phyloP scores from a whole-genome alignment of 23 tunicate species.

The Styela plicata region DNA sequence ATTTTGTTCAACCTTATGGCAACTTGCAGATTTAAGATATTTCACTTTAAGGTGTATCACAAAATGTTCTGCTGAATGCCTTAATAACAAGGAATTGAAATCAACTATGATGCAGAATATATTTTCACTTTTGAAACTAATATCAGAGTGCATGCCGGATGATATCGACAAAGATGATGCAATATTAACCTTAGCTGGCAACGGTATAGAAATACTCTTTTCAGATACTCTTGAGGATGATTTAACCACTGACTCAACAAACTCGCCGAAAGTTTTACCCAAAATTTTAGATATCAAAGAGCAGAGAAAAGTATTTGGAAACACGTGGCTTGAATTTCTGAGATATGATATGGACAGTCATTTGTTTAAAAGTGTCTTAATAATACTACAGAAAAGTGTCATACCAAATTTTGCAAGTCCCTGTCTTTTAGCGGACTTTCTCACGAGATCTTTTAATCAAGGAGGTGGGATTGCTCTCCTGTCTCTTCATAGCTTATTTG shows the following conservation, averaged over 20 bases:
- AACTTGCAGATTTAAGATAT: constrained; percentile 19
- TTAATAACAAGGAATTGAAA: not conserved
- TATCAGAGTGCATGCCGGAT: constrained; percentile 32
- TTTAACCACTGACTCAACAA: not conserved
- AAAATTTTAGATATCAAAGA: constrained; percentile 3
- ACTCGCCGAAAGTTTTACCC: not conserved
- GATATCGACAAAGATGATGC: not conserved
- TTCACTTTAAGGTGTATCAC: constrained; percentile 34
- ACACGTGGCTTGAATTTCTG: constrained; percentile 69
- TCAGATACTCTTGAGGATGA: not conserved
- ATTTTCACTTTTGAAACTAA: constrained; percentile 24
- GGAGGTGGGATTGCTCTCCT: constrained; percentile 82
- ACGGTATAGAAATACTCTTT: not conserved
- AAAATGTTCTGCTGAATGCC: not conserved
- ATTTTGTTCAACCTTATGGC: not conserved
- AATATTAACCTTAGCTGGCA: not conserved
- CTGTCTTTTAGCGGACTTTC: constrained; percentile 68
- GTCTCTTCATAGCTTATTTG: constrained; percentile 65
- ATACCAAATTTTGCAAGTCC: constrained; percentile 80
- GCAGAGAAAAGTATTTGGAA: constrained; percentile 43
- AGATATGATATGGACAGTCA: constrained; percentile 36
- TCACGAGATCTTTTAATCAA: constrained; percentile 40
- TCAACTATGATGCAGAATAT: constrained; percentile 16
- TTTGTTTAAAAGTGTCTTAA: constrained; percentile 47
- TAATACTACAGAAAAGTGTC: constrained; percentile 43